Evolutionary conservation across 2,797 vertebrate genomes (phyloP).

Genomic region (Pagetopsis macropterus): DNA sequence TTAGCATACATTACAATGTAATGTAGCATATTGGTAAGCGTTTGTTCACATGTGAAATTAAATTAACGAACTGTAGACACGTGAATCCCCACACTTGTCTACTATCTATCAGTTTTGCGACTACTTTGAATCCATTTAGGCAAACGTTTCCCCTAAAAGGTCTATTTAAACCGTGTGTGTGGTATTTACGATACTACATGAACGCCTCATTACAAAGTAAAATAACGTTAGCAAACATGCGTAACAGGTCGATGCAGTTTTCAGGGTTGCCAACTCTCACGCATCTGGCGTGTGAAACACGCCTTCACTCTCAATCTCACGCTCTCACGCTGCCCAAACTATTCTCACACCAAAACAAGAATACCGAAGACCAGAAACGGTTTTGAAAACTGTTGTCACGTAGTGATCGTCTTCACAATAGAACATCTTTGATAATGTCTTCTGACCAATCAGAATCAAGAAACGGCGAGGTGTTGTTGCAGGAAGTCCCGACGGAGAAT

Average conservation of each 20-base stretch:
- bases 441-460: no score
- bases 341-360: no score
- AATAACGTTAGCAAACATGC: background rate
- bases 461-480: no score
- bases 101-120: background rate
- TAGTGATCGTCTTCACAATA: no score
- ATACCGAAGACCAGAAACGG: no score
- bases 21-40: background rate
- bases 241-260: background rate
- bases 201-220: constrained; percentile 26
- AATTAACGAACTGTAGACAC: fast-evolving
- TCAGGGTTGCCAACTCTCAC: no score
- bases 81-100: background rate
- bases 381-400: no score
- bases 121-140: fast-evolving
- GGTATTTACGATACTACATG: background rate
- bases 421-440: no score
- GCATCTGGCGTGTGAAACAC: no score
- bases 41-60: background rate
- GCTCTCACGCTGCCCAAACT: no score
- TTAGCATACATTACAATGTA: background rate
- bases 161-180: fast-evolving
- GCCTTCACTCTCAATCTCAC: no score
- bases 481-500: no score
- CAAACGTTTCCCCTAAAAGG: background rate